Evolutionary conservation across 2,113 vertebrate genomes (phyloP).

Genomic region (Corydoras maculifer): DNA sequence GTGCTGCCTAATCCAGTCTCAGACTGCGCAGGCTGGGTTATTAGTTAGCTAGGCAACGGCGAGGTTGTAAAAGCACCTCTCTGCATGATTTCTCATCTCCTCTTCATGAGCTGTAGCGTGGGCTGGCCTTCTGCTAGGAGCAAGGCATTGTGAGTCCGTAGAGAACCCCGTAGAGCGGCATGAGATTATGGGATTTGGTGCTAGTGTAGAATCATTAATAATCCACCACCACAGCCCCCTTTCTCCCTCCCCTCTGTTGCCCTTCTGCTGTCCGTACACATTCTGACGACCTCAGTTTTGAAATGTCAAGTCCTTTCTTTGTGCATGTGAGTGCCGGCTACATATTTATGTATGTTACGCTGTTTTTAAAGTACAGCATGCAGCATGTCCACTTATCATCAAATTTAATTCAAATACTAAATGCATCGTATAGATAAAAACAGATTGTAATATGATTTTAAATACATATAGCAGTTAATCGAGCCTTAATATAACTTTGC

Average conservation of each 20-base stretch:
- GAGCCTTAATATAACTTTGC: no score
- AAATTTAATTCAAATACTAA: no score
- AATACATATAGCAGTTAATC: no score
- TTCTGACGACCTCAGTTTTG: neutral
- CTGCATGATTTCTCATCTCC: constrained; percentile 12
- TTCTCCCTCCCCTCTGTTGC: neutral
- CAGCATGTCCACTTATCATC: no score
- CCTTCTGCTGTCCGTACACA: neutral
- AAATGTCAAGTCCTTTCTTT: neutral
- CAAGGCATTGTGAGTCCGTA: constrained; percentile 32
- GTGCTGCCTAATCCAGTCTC: constrained; percentile 21
- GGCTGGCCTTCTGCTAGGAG: constrained; percentile 37
- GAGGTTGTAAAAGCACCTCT: constrained; percentile 3
- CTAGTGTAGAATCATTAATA: constrained; percentile 3
- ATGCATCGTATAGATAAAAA: no score
- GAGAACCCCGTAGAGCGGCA: constrained; percentile 11
- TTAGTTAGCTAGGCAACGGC: constrained; percentile 10
- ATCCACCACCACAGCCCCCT: neutral
- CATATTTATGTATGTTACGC: no score
- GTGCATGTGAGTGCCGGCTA: neutral
- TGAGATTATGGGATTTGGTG: constrained; percentile 33
- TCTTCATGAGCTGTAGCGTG: constrained; percentile 29
- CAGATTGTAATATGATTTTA: no score
- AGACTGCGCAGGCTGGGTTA: constrained; percentile 3
- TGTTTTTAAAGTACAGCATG: no score